Conservation (phyloP, 2,888 invertebrate species). For the Pantelozetes paolii region DNA sequence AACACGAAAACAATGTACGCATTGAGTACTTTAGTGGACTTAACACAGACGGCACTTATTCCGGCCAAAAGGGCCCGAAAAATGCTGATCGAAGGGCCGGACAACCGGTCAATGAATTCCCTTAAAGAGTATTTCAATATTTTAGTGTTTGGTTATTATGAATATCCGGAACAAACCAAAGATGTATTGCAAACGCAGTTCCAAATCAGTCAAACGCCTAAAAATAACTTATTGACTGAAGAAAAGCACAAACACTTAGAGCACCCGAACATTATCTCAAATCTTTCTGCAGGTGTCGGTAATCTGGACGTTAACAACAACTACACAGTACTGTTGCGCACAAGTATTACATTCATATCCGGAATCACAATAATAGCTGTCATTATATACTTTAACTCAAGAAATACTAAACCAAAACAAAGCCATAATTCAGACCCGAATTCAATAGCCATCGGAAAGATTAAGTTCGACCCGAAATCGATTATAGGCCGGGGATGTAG, state of each 20-base stretch:
- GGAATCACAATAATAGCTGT: background rate
- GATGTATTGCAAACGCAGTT: background rate
- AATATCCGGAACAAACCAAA: constrained; percentile 32
- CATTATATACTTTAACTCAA: constrained; percentile 14
- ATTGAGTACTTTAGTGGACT: constrained; percentile 39
- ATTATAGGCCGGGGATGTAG: constrained; percentile 95
- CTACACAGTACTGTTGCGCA: constrained; percentile 3
- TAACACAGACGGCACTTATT: constrained; percentile 33
- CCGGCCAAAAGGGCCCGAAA: constrained; percentile 16
- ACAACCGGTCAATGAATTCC: background rate
- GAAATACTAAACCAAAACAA: constrained; percentile 9
- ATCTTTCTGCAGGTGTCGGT: background rate
- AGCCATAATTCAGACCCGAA: constrained; percentile 25
- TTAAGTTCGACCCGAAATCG: constrained; percentile 75
- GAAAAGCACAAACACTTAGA: background rate
- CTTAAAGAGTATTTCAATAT: constrained; percentile 24
- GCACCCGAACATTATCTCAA: background rate
- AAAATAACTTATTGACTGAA: constrained; percentile 17
- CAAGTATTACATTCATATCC: constrained; percentile 15
- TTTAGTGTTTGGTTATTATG: constrained; percentile 39
- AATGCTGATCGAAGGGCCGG: constrained; percentile 40
- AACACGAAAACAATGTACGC: constrained; percentile 40
- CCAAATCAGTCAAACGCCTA: constrained; percentile 20
- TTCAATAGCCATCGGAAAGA: constrained; percentile 73
- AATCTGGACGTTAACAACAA: background rate